Evolutionary conservation across 2,113 vertebrate species (phyloP), one percentile per base, ranked within the genome.

Genomic region (Ptilonorhynchus violaceus): DNA sequence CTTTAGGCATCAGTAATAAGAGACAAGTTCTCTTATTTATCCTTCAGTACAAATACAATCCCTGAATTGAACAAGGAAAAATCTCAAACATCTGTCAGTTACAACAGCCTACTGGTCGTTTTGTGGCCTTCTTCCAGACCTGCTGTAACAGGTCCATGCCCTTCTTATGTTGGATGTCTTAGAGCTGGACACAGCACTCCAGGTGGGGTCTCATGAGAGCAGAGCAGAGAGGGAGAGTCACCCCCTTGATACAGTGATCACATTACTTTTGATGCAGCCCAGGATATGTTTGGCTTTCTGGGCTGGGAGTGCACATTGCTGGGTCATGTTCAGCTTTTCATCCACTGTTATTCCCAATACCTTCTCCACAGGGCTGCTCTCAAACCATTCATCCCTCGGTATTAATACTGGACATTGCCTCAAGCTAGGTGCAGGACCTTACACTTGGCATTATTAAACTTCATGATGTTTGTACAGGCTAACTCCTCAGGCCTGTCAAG

Each of bases 241-340:
- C 17, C 23, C 31, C 5, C 35, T 78, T 0, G 0, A 37, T 33
- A 28, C 62, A 39, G 33, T 13, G 19, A 16, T 8, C 24, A 31
- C 0, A 0, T 9, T 41, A 4, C 21, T 49, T 31, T 12, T 60
- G 37, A 60, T 31, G 15, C 28, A 74, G 39, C 41, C 27, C 60
- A 79, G 35, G 33, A 24, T 21, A 30, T 1, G 2, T 14, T 27
- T 46, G 66, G 16, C 37, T 21, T 86, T 78, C 70, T 82, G 68
- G 46, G n/a, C 17, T 81, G 47, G 4, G 2, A 77, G 58, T 0
- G 1, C 12, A 58, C n/a, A 13, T 16, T 37, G 42, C 47, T 2
- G 4, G 15, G 11, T 80, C 28, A 53, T 18, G n/a, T 53, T 28
- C 42, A 80, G 42, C 23, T 62, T 86, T 64, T 79, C n/a, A 87